Percentiles rank a stretch among this genome's conserved stretches.
Conservation (phyloP, 2,888 invertebrate species). For the Adelognathus sp. region DNA sequence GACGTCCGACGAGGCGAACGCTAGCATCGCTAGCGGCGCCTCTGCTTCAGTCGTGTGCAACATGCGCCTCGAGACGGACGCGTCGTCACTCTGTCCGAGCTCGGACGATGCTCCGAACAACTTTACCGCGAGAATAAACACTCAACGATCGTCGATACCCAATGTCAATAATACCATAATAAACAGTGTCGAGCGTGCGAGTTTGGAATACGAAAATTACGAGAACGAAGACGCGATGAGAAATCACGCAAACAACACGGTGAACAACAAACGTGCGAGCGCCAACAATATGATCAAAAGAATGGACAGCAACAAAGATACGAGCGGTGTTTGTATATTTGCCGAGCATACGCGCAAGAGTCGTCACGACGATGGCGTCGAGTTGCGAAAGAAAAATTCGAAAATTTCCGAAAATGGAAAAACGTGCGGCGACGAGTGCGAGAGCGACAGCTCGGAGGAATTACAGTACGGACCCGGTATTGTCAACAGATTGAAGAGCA, state of each 20-base stretch:
- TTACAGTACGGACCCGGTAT: conserved; percentile 95
- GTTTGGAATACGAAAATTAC: conserved; percentile 50
- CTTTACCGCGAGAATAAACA: conserved; percentile 43
- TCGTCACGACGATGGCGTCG: neutral
- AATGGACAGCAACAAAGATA: conserved; percentile 46
- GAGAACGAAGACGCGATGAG: conserved; percentile 62
- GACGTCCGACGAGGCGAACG: conserved; percentile 66
- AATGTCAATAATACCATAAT: no score
- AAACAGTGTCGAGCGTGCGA: conserved; percentile 1
- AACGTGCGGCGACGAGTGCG: conserved; percentile 75
- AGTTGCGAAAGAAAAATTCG: neutral
- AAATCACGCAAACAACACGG: conserved; percentile 44
- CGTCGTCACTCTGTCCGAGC: conserved; percentile 69
- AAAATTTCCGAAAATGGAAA: conserved; percentile 44
- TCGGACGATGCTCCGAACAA: conserved; percentile 74
- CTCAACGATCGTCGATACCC: no score
- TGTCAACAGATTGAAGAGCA: conserved; percentile 92
- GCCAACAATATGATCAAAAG: conserved; percentile 38
- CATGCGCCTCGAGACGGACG: conserved; percentile 78
- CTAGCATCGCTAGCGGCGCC: conserved; percentile 68
- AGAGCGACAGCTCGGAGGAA: conserved; percentile 88
- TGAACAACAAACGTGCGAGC: neutral
- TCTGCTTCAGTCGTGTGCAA: conserved; percentile 77
- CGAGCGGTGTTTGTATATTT: conserved; percentile 25
- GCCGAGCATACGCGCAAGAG: conserved; percentile 25